These are phyloP conservation scores for Osmerus mordax DNA, from an alignment of 2,113 vertebrate genomes.

Conservation along the genomic window DNA sequence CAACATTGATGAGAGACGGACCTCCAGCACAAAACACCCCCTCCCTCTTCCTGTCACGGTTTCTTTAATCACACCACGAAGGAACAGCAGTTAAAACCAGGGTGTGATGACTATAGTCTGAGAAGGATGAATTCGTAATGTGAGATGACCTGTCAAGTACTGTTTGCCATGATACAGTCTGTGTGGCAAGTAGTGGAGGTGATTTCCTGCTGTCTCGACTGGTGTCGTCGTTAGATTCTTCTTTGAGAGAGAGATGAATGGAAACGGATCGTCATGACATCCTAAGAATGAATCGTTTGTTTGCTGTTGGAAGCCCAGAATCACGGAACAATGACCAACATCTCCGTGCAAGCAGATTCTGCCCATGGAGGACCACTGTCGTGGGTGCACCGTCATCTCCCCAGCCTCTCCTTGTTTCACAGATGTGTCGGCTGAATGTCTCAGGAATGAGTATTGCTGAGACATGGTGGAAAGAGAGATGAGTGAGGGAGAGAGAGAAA, in stretches of 20 bases:
- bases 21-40: too few species aligned
- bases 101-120: too few species aligned
- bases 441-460: not conserved
- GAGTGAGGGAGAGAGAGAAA: too few species aligned
- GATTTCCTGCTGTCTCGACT: too few species aligned
- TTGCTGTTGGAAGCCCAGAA: not conserved
- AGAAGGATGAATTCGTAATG: too few species aligned
- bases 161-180: not conserved
- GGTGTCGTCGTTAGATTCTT: not conserved
- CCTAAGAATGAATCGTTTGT: not conserved
- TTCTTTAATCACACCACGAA: too few species aligned
- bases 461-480: too few species aligned
- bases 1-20: constrained; percentile 1
- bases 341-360: constrained; percentile 26
- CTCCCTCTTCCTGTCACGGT: not conserved
- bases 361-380: constrained; percentile 10
- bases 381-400: constrained; percentile 18
- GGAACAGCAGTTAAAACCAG: too few species aligned
- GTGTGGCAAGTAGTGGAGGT: too few species aligned
- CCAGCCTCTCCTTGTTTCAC: constrained; percentile 29
- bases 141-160: not conserved
- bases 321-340: constrained; percentile 2
- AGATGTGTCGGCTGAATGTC: constrained; percentile 19
- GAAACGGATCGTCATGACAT: not conserved
- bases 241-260: not conserved